phyloP scores from a whole-genome alignment of 2,113 vertebrate genomes.

The Gopherus evgoodei region DNA sequence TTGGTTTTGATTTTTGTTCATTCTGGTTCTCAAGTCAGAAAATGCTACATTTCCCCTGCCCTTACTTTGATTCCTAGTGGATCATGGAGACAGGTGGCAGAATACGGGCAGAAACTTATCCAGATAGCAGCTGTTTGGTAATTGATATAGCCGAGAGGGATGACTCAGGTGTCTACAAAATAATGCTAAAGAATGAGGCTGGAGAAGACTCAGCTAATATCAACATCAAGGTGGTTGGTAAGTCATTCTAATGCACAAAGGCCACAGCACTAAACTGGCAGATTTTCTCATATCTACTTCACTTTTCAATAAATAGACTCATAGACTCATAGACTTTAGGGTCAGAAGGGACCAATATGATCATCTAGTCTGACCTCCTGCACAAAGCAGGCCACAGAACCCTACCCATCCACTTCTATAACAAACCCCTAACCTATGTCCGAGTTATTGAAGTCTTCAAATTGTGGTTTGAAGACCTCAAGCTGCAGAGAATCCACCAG shows the following conservation, averaged over 20 bases:
- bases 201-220: conserved; percentile 91
- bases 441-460: too few relatives aligned
- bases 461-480: too few relatives aligned
- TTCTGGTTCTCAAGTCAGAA: not conserved
- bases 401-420: too few relatives aligned
- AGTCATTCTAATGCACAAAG: conserved; percentile 60
- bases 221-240: conserved; percentile 97
- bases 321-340: too few relatives aligned
- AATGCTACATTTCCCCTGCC: not conserved
- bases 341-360: too few relatives aligned
- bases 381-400: too few relatives aligned
- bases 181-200: conserved; percentile 95
- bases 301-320: not conserved
- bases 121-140: conserved; percentile 93
- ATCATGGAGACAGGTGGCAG: conserved; percentile 90
- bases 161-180: conserved; percentile 91
- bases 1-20: not conserved
- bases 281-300: not conserved
- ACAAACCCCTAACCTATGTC: too few relatives aligned
- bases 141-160: conserved; percentile 95
- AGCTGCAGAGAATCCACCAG: too few relatives aligned
- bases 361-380: too few relatives aligned
- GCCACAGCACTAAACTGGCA: not conserved
- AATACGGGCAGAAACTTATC: conserved; percentile 88
- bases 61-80: conserved; percentile 78